These are phyloP conservation scores for Loriculus beryllinus DNA, from an alignment of 2,797 vertebrate species.

Conservation along the genomic window DNA sequence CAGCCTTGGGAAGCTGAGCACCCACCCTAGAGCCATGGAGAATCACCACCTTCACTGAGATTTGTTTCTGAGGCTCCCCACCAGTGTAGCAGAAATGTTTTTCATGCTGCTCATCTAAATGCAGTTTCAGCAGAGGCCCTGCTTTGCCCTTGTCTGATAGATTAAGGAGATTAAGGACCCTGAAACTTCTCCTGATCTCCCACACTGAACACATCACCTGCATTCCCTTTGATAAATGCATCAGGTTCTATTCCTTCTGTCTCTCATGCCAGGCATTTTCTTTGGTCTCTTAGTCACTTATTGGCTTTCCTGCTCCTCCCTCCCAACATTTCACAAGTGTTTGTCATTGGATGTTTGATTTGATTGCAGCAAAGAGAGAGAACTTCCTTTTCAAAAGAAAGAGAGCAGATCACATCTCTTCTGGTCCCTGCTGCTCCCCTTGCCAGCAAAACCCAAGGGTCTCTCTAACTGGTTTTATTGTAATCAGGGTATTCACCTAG, in stretches of 20 bases:
- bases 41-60: not conserved
- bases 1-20: not conserved
- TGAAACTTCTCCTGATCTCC: not conserved
- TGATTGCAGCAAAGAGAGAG: not conserved
- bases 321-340: not conserved
- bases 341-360: not conserved
- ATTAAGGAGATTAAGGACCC: not conserved
- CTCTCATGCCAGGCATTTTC: not conserved
- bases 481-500: not conserved
- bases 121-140: not conserved
- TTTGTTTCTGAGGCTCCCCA: not conserved
- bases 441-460: not conserved
- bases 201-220: not conserved
- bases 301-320: not conserved
- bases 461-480: not conserved
- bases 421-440: not conserved
- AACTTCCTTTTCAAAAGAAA: not conserved
- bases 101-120: fast-evolving
- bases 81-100: fast-evolving
- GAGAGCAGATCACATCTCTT: not conserved
- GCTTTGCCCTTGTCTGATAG: not conserved
- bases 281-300: not conserved
- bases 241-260: not conserved
- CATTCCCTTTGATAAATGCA: not conserved
- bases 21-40: not conserved